phyloP scores from a whole-genome alignment of 2,797 vertebrate species.

The Ispidina picta region DNA sequence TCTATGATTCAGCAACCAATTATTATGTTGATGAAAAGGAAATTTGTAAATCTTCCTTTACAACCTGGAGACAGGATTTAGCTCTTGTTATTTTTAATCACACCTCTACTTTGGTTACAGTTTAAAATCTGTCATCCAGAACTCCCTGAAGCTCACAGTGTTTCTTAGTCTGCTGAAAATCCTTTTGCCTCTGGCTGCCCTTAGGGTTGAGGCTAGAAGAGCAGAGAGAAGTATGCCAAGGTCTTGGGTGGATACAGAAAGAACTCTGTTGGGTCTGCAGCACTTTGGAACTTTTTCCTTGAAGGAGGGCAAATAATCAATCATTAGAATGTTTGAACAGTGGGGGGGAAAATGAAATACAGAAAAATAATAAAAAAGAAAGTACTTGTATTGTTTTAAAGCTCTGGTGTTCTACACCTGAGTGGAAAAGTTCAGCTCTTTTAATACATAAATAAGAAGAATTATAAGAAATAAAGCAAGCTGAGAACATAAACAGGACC shows the following conservation, averaged over 20 bases:
- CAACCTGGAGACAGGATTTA: neutral
- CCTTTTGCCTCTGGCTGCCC: constrained; percentile 46
- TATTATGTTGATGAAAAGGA: neutral
- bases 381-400: neutral
- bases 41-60: neutral
- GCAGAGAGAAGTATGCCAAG: neutral
- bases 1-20: neutral
- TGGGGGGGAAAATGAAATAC: too few relatives aligned
- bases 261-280: neutral
- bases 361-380: neutral
- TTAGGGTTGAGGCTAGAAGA: constrained; percentile 34
- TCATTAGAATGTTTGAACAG: neutral
- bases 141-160: constrained; percentile 38
- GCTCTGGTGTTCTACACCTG: neutral
- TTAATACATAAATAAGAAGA: neutral
- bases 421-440: neutral
- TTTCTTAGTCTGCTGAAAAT: constrained; percentile 41
- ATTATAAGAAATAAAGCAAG: neutral
- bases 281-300: neutral
- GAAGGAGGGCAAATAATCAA: neutral
- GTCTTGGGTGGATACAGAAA: neutral
- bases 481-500: neutral
- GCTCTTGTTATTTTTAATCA: constrained; percentile 43
- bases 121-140: constrained; percentile 42
- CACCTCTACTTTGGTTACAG: constrained; percentile 15